Evolutionary conservation across 2,113 vertebrate genomes (phyloP), one percentile per base, ranked within the genome.

Genomic region (Semnornis frantzii): DNA sequence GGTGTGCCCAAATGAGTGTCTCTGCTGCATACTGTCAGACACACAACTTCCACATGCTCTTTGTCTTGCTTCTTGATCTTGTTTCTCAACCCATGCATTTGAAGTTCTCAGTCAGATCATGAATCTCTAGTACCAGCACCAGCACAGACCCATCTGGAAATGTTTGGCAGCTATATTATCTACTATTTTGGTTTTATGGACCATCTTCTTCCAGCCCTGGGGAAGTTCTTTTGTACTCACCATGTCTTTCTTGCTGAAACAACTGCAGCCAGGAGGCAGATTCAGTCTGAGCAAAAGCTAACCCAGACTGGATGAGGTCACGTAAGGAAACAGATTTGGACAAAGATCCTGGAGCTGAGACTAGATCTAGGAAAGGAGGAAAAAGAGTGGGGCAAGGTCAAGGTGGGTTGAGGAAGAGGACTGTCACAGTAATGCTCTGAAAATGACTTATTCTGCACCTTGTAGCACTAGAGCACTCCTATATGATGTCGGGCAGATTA

Each of bases 261-360:
- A 28, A 18, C 4, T 44, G 54, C 58, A 82, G 58, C 15, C 0
- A 0, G 60, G 77, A 92, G 46, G 8, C 33, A 31, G 60, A 77
- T 77, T 79, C 68, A 58, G 65, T 50, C 48, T 23, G 58, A 90
- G 65, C 48, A 81, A 72, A 88, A 94, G 44, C 58, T 86, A 80
- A 85, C 33, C 37, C 42, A 18, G 52, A 6, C 64, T 82, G 57
- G 31, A 42, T 91, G 64, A 82, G 33, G 33, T 73, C 24, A 65
- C 66, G 48, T 84, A 90, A 93, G 70, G 68, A 87, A 89, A 86
- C 8, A 76, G 59, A 69, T 79, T 79, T 85, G 75, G 44, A 89
- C 27, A 80, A 80, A 77, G 54, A 42, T 66, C 58, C 27, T 55
- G 85, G 57, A 82, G 13, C 28, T 66, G 63, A 73, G 28, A 73